Percentiles rank a stretch among this genome's conserved stretches.
phyloP scores from a whole-genome alignment of 1,140 invertebrate species.

The Drosophila athabasca region DNA sequence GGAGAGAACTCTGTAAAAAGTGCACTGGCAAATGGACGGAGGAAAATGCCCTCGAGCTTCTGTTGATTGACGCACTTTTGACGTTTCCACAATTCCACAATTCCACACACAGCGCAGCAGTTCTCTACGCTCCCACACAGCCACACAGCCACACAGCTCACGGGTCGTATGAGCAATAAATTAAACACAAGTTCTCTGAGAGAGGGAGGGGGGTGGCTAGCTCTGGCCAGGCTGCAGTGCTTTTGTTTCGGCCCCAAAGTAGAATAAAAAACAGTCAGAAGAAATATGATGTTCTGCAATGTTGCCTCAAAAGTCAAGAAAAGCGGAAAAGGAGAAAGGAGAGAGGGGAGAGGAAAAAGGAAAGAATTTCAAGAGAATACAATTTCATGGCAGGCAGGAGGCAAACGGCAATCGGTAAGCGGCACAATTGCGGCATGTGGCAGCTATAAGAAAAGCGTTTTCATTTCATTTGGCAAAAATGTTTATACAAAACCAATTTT shows the following conservation, averaged over 20 bases:
- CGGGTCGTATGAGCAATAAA: conserved; percentile 70
- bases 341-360: conserved; percentile 12
- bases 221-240: conserved; percentile 30
- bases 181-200: conserved; percentile 57
- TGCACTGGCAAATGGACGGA: conserved; percentile 16
- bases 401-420: conserved; percentile 2
- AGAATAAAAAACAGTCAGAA: conserved; percentile 77
- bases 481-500: conserved; percentile 82
- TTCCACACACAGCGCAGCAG: conserved; percentile 29
- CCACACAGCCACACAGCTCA: conserved; percentile 10
- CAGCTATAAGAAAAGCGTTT: conserved; percentile 75
- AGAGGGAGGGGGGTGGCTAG: conserved; percentile 16
- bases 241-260: conserved; percentile 52
- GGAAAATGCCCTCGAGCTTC: conserved; percentile 33
- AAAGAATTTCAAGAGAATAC: conserved; percentile 41
- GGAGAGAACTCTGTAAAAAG: conserved; percentile 16
- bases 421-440: conserved; percentile 1
- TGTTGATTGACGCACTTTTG: conserved; percentile 76
- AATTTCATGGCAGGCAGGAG: conserved; percentile 42
- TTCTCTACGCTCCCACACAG: conserved; percentile 19
- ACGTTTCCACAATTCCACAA: conserved; percentile 68
- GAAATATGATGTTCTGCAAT: conserved; percentile 69
- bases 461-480: conserved; percentile 81
- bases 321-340: conserved; percentile 15
- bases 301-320: conserved; percentile 26